Base-by-base conservation (phyloP, 2,888 invertebrate genomes). In the Caenorhabditis sp. region DNA sequence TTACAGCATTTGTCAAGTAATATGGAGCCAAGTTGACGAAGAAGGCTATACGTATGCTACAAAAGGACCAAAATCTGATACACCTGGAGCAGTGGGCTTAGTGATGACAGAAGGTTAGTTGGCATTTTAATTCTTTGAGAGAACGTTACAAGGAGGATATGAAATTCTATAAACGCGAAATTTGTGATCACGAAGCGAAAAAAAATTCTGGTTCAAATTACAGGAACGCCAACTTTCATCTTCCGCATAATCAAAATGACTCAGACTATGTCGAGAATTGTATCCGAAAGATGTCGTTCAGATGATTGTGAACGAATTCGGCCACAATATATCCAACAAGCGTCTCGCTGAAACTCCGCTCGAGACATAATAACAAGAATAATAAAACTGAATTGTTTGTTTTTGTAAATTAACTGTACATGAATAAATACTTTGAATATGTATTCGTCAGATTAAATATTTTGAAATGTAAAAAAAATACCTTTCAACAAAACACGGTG, bases 221-320 rank as follows among this genome's bases (percentile, higher is more conserved):
- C 66, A 74, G 74, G 69, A 2, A 31, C 24, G 1, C 58, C 60
- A 0, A 74, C 74, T 26, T 74, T 74, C 58, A 69, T 74, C 19
- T 74, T 74, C 65, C 66, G 74, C 37, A 65, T 69, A 17, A 69
- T 74, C 37, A 69, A 67, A 54, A 74, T 74, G 69, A 69, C 74
- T 0, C 51, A 17, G 17, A 54, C 66, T 50, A 67, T 67, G 67
- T 63, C 72, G 8, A 62, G 61, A 31, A 36, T 50, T 4, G 59
- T 72, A 3, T 61, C 65, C 24, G 64, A 64, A 50, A 50, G 72
- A 26, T 71, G 71, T 27, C 55, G 60, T 0, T 43, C 26, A 12
- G 62, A 70, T n/a, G 61, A 70, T 14, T 70, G 70, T 26, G 58
- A 62, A n/a, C 58, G 62, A 53, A 10, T 51, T 19, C n/a, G 23